These are phyloP conservation scores for Tretioscincus oriximinensis DNA, from an alignment of 2,113 vertebrate genomes.

Conservation along the genomic window DNA sequence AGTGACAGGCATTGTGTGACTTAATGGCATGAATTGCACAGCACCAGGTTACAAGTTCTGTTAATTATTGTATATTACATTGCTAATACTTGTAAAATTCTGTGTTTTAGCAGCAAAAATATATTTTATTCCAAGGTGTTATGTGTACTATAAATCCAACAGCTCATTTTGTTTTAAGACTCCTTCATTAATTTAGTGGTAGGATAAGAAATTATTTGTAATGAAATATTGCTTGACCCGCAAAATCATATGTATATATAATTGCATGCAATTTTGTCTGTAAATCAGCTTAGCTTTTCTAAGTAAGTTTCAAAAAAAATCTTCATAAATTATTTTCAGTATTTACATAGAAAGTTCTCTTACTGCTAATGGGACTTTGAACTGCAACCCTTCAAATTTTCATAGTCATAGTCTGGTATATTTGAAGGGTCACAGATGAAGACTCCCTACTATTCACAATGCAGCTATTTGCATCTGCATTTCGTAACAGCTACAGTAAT, in stretches of 20 bases:
- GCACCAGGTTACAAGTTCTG: background rate
- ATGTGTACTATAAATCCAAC: background rate
- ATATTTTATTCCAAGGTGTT: conserved; percentile 1
- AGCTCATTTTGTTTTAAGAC: background rate
- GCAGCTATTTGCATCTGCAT: conserved; percentile 27
- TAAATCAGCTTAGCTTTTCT: conserved; percentile 27
- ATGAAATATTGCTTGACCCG: background rate
- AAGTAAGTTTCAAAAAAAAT: background rate
- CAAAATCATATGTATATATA: background rate
- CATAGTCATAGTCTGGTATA: too few relatives aligned
- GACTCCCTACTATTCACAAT: conserved; percentile 2
- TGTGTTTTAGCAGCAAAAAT: conserved; percentile 25
- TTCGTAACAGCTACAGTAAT: conserved; percentile 47
- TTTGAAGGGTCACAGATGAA: too few relatives aligned
- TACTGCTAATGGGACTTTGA: background rate
- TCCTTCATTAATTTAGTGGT: background rate
- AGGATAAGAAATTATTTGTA: background rate
- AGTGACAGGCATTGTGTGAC: too few relatives aligned
- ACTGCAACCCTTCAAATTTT: too few relatives aligned
- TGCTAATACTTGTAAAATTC: conserved; percentile 5
- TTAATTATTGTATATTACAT: conserved; percentile 19
- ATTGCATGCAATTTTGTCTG: background rate
- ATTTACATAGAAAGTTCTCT: conserved; percentile 42
- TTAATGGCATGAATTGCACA: background rate
- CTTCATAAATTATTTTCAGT: conserved; percentile 27